These are phyloP conservation scores for Xanthia togata DNA, from an alignment of 2,888 invertebrate species.

Conservation along the genomic window DNA sequence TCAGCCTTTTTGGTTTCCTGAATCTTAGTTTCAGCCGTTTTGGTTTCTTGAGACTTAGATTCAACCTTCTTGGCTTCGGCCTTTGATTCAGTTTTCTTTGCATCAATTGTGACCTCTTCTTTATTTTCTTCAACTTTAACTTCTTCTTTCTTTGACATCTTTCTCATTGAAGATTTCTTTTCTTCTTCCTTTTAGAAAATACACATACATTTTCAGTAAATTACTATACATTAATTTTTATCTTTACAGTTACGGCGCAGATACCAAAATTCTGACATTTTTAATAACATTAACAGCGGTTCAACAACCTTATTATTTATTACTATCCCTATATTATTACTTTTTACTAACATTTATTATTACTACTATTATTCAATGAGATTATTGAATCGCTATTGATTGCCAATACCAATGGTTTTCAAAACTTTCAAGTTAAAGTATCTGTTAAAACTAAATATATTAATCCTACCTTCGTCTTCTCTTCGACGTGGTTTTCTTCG, in stretches of 20 bases:
- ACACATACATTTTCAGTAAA: conserved; percentile 1
- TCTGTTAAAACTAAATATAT: not conserved
- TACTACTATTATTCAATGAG: not conserved
- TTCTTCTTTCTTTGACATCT: conserved; percentile 84
- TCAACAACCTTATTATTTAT: not conserved
- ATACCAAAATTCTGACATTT: not conserved
- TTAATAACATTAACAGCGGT: not conserved
- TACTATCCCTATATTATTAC: not conserved
- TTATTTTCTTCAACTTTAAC: conserved; percentile 75
- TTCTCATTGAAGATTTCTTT: conserved; percentile 81
- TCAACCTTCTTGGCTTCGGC: conserved; percentile 79
- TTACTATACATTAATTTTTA: not conserved
- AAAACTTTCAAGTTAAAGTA: not conserved
- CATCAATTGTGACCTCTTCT: conserved; percentile 75
- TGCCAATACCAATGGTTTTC: not conserved
- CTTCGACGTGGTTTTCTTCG: conserved; percentile 89
- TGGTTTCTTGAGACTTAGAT: conserved; percentile 79
- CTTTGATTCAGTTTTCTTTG: conserved; percentile 81
- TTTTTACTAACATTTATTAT: no score
- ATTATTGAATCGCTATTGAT: not conserved
- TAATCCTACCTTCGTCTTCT: conserved; percentile 82
- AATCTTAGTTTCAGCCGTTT: conserved; percentile 81
- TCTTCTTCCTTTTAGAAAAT: conserved; percentile 73
- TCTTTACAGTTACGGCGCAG: not conserved
- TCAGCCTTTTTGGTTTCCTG: conserved; percentile 80